Conservation (phyloP, 2,888 invertebrate genomes). For the Lycophotia porphyrea region DNA sequence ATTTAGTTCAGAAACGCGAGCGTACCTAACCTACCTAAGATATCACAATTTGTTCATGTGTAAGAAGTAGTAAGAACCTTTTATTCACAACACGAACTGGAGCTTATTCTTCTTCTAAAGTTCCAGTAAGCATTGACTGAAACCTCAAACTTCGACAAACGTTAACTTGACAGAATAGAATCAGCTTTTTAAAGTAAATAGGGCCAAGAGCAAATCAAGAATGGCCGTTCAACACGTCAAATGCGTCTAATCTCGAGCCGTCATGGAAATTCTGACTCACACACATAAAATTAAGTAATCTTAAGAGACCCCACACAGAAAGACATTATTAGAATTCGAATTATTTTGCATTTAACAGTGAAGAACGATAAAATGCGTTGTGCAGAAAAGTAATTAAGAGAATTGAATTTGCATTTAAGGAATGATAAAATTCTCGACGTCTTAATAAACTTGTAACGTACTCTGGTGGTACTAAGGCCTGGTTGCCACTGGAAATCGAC, state of each 20-base stretch:
- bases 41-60: constrained; percentile 18
- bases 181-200: constrained; percentile 13
- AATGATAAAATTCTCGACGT: constrained; percentile 43
- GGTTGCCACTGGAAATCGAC: not conserved
- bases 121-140: not conserved
- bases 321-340: constrained; percentile 42
- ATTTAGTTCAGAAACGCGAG: constrained; percentile 26
- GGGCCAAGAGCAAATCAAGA: constrained; percentile 39
- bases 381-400: constrained; percentile 49
- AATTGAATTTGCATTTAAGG: constrained; percentile 39
- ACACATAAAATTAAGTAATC: constrained; percentile 38
- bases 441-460: constrained; percentile 53
- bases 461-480: not conserved
- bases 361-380: constrained; percentile 33
- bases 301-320: constrained; percentile 16
- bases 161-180: constrained; percentile 21
- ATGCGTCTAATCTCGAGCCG: constrained; percentile 29
- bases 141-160: not conserved
- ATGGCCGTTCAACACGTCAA: constrained; percentile 19
- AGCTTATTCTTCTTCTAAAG: not conserved
- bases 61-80: no score
- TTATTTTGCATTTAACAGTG: constrained; percentile 31
- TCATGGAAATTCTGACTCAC: constrained; percentile 32
- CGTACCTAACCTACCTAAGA: not conserved
- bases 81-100: not conserved